These are phyloP conservation scores for Botia kubotai DNA, from an alignment of 2,797 vertebrate species.

Conservation along the genomic window DNA sequence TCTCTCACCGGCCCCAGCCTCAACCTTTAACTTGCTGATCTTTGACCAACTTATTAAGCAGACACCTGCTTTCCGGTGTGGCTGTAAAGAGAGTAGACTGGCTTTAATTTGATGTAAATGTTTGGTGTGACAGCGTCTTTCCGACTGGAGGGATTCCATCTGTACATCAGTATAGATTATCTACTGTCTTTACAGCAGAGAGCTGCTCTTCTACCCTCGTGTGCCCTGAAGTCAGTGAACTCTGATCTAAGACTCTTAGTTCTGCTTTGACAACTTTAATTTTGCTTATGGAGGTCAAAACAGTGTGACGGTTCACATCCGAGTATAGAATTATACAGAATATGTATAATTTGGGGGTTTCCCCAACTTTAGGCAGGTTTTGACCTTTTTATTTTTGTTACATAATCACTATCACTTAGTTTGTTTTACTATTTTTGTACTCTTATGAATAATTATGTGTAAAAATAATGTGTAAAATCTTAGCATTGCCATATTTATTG, in stretches of 20 bases:
- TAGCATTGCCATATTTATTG: too few relatives aligned
- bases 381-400: background rate
- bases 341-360: background rate
- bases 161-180: constrained; percentile 72
- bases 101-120: constrained; percentile 88
- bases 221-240: constrained; percentile 50
- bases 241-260: constrained; percentile 31
- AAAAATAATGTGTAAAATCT: too few relatives aligned
- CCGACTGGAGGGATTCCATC: constrained; percentile 79
- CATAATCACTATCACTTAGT: too few relatives aligned
- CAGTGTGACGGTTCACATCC: background rate
- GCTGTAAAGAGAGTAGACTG: constrained; percentile 65
- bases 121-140: constrained; percentile 80
- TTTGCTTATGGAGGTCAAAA: constrained; percentile 1
- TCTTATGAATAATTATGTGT: too few relatives aligned
- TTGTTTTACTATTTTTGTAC: too few relatives aligned
- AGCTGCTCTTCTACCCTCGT: constrained; percentile 34
- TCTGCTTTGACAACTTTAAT: constrained; percentile 31
- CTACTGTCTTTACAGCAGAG: constrained; percentile 48
- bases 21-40: constrained; percentile 98
- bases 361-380: background rate
- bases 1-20: constrained; percentile 85
- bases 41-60: constrained; percentile 99
- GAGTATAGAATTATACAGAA: background rate
- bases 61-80: constrained; percentile 95